phyloP scores from a whole-genome alignment of 2,888 invertebrate species.

The Allacma fusca region DNA sequence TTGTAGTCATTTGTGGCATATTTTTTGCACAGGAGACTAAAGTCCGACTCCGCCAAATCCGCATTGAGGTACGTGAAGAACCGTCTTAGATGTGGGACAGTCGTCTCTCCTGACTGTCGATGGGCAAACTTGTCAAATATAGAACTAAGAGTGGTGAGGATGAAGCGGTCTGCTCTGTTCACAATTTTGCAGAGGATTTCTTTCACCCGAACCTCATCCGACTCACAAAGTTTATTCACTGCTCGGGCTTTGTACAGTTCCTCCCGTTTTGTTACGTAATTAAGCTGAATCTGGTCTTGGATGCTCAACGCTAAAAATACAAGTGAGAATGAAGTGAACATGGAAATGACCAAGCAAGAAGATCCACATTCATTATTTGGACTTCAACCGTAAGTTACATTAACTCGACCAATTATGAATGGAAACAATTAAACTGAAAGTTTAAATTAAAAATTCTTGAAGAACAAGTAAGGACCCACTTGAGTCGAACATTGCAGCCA shows the following conservation, averaged over 20 bases:
- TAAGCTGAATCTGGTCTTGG: constrained; percentile 60
- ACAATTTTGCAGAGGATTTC: constrained; percentile 77
- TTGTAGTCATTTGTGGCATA: constrained; percentile 80
- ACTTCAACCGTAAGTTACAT: too few species aligned
- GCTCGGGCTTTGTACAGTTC: constrained; percentile 52
- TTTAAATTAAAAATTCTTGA: too few species aligned
- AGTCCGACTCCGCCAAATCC: constrained; percentile 75
- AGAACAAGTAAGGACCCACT: constrained; percentile 46
- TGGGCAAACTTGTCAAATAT: constrained; percentile 60
- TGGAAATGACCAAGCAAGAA: too few species aligned
- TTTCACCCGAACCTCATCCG: constrained; percentile 74
- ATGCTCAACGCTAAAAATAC: constrained; percentile 55
- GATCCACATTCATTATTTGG: too few species aligned
- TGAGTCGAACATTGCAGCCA: constrained; percentile 61
- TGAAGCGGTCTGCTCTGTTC: constrained; percentile 52
- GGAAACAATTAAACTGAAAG: too few species aligned
- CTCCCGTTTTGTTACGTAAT: constrained; percentile 56
- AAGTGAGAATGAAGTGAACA: too few species aligned
- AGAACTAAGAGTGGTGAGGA: constrained; percentile 54
- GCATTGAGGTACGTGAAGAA: constrained; percentile 77
- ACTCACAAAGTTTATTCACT: constrained; percentile 71
- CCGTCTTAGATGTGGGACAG: constrained; percentile 78
- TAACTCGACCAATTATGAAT: too few species aligned
- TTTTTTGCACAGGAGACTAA: constrained; percentile 76
- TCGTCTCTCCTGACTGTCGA: constrained; percentile 71